Conservation (phyloP, 2,888 invertebrate species). For the Drosophila emarginata region DNA sequence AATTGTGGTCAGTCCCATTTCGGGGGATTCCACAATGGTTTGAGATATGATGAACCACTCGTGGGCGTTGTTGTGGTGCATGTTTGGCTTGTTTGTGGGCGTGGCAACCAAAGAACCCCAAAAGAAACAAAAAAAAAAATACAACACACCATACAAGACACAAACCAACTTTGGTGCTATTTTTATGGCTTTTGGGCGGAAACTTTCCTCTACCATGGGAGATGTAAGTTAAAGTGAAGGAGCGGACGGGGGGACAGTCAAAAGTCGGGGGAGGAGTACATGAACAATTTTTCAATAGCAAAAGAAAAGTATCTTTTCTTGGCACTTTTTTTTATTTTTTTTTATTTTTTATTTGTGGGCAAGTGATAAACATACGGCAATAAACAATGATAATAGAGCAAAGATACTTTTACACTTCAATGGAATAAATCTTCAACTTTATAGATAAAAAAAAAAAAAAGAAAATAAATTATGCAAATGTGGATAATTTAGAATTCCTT, state of each 20-base stretch:
- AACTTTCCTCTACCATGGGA: background rate
- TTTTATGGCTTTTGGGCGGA: slow-evolving; percentile 24
- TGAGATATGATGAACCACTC: slow-evolving; percentile 33
- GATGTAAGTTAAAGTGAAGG: background rate
- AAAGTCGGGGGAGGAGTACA: background rate
- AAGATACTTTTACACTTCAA: slow-evolving; percentile 2
- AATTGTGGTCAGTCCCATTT: slow-evolving; percentile 61
- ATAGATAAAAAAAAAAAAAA: background rate
- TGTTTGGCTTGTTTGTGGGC: slow-evolving; percentile 47
- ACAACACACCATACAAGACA: slow-evolving; percentile 10
- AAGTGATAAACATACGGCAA: slow-evolving; percentile 11
- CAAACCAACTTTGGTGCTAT: slow-evolving; percentile 27
- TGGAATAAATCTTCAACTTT: slow-evolving; percentile 1
- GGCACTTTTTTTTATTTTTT: background rate
- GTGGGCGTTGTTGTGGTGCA: slow-evolving; percentile 42
- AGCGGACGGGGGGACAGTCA: no score
- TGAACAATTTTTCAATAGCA: background rate
- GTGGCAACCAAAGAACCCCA: slow-evolving; percentile 16
- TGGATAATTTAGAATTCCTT: background rate
- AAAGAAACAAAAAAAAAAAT: slow-evolving; percentile 18
- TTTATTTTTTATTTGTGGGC: slow-evolving; percentile 1
- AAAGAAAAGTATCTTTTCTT: slow-evolving; percentile 1
- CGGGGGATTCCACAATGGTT: slow-evolving; percentile 14
- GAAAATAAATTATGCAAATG: background rate
- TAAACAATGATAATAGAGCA: slow-evolving; percentile 11